Conservation (phyloP, 2,888 invertebrate species). For the Rhyacophila evoluta region DNA sequence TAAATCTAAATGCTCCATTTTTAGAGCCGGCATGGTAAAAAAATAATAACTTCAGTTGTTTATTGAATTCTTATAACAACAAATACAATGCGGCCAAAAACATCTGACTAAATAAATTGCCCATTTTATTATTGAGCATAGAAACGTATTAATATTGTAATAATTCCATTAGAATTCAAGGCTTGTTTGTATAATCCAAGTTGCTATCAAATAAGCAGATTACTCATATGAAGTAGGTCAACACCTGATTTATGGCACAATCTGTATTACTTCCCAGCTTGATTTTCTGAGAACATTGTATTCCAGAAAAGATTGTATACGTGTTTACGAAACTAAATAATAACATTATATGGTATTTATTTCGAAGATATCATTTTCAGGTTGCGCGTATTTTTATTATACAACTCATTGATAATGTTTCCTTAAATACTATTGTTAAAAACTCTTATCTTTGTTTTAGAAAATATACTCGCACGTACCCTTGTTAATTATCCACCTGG, state of each 20-base stretch:
- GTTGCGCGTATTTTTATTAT: too few relatives aligned
- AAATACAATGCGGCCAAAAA: neutral
- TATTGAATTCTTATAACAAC: neutral
- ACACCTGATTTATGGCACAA: conserved; percentile 12
- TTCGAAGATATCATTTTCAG: neutral
- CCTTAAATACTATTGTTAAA: too few relatives aligned
- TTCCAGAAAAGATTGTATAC: neutral
- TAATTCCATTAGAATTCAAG: neutral
- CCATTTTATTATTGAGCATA: too few relatives aligned
- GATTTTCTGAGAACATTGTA: neutral
- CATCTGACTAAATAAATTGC: too few relatives aligned
- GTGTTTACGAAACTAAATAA: conserved; percentile 8
- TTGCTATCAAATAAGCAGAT: conserved; percentile 11
- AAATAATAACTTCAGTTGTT: too few relatives aligned
- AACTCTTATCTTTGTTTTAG: too few relatives aligned
- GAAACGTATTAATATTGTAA: neutral
- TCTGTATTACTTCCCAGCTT: neutral
- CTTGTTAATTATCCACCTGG: too few relatives aligned
- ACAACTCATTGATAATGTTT: too few relatives aligned
- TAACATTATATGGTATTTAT: neutral
- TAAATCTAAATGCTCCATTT: too few relatives aligned
- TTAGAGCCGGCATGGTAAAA: too few relatives aligned
- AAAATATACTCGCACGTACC: too few relatives aligned
- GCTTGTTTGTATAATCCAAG: conserved; percentile 5
- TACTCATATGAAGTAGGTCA: conserved; percentile 19